Evolutionary conservation across 1,140 invertebrate species (phyloP), one percentile per base, ranked within the genome.

Genomic region (Doryteuthis pealeii): DNA sequence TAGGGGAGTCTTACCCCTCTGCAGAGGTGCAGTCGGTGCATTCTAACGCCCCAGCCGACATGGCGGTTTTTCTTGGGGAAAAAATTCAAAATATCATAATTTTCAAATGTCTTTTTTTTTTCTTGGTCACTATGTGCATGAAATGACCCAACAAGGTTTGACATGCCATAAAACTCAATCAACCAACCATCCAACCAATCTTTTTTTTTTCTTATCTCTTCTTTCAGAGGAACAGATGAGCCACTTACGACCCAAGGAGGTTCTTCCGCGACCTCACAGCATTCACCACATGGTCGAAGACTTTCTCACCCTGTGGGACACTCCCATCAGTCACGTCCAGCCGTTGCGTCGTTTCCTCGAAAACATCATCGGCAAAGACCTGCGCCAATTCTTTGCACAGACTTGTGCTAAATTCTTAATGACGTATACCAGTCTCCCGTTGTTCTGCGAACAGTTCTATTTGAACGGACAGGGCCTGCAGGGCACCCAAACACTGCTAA

Each of bases 251-350:
- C 31, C 26, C 2, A 43, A 75, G 12, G 79, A 84, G 35, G 74
- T 77, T 1, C 76, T 90, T 26, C 89, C 89, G 2, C 77, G 78
- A 10, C 89, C 89, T 18, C 76, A 80, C 12, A 71, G 76, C 2
- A 65, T 89, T 8, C 89, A 90, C 75, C 89, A 90, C 78, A 84
- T 90, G 15, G 81, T 90, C 14, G 89, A 90, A 80, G 89, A 90
- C 77, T 89, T 90, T 75, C 80, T 88, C 0, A 89, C 89, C 0
- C 72, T 76, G 1, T 90, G 89, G 89, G 87, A 88, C 69, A 84
- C 80, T 4, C 84, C 82, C 18, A 75, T 78, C 26, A 85, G 81
- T 40, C 89, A 90, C 78, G 80, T 89, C 65, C 74, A 88, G 10
- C 88, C 89, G 12, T 79, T 90, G 1, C 72, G 89, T 10, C 78